These are phyloP conservation scores for Chaenogobius annularis DNA, from an alignment of 2,113 vertebrate genomes.

Conservation along the genomic window DNA sequence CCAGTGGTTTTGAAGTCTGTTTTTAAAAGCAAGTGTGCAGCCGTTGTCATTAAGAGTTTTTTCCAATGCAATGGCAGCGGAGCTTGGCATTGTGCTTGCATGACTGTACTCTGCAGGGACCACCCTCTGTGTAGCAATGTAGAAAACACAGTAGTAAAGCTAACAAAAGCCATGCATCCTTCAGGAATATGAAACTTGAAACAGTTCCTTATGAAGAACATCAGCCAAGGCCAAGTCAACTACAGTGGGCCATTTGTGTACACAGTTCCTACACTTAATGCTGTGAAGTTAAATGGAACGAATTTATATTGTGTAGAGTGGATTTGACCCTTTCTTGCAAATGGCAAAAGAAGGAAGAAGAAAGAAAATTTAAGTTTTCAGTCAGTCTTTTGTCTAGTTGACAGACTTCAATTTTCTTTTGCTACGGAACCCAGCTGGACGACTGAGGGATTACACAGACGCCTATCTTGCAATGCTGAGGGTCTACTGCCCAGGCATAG, in stretches of 20 bases:
- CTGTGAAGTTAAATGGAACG: background rate
- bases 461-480: too few species aligned
- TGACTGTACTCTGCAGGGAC: conserved; percentile 17
- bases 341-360: background rate
- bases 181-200: conserved; percentile 2
- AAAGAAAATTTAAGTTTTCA: too few species aligned
- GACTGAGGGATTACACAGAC: too few species aligned
- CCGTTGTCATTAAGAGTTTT: conserved; percentile 40
- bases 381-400: too few species aligned
- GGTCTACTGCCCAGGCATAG: too few species aligned
- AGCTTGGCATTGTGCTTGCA: conserved; percentile 36
- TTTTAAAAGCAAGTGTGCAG: conserved; percentile 28
- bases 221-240: background rate
- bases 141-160: conserved; percentile 17
- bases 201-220: background rate
- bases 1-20: conserved; percentile 37
- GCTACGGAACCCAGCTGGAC: too few species aligned
- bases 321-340: background rate
- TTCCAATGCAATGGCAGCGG: conserved; percentile 32
- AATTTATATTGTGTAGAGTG: background rate
- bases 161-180: conserved; percentile 10
- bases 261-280: background rate
- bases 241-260: background rate
- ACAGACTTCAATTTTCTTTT: too few species aligned
- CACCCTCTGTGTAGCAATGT: conserved; percentile 27